Conservation (phyloP, 23 tunicate species). For the Trididemnum clinides region DNA sequence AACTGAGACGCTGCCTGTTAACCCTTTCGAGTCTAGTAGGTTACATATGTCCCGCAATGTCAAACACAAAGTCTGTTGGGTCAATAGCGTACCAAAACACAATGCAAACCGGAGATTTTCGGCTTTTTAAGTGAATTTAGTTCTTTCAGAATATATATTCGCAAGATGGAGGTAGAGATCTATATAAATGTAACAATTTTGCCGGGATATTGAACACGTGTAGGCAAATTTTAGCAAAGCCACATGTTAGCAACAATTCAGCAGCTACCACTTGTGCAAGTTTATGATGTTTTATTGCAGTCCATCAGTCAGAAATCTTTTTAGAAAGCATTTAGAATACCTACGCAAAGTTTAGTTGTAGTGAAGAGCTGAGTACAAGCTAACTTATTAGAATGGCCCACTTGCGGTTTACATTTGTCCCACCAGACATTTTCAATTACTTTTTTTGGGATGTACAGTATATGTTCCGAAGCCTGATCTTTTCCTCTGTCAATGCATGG, state of each 20-base stretch:
- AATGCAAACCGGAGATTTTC: too few relatives aligned
- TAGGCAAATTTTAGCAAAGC: slow-evolving; percentile 10
- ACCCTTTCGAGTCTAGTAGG: too few relatives aligned
- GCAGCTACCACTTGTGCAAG: slow-evolving; percentile 12
- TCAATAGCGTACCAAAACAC: too few relatives aligned
- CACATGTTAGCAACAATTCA: not conserved
- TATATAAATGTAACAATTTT: slow-evolving; percentile 11
- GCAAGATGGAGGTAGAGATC: slow-evolving; percentile 11
- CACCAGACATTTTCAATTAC: slow-evolving; percentile 17
- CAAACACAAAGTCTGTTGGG: too few relatives aligned
- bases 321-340: slow-evolving; percentile 15
- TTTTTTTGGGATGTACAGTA: slow-evolving; percentile 7
- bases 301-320: slow-evolving; percentile 17
- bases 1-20: too few relatives aligned
- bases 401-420: slow-evolving; percentile 22
- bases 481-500: slow-evolving; percentile 33
- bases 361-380: slow-evolving; percentile 15
- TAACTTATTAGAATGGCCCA: slow-evolving; percentile 20
- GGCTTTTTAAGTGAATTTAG: too few relatives aligned
- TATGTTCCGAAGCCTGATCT: slow-evolving; percentile 1
- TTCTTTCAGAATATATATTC: too few relatives aligned
- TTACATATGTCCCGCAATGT: too few relatives aligned
- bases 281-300: slow-evolving; percentile 19
- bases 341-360: slow-evolving; percentile 17
- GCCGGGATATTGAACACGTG: slow-evolving; percentile 17